Base-by-base conservation (phyloP, 2,888 invertebrate species). In the Electrophaes corylata region DNA sequence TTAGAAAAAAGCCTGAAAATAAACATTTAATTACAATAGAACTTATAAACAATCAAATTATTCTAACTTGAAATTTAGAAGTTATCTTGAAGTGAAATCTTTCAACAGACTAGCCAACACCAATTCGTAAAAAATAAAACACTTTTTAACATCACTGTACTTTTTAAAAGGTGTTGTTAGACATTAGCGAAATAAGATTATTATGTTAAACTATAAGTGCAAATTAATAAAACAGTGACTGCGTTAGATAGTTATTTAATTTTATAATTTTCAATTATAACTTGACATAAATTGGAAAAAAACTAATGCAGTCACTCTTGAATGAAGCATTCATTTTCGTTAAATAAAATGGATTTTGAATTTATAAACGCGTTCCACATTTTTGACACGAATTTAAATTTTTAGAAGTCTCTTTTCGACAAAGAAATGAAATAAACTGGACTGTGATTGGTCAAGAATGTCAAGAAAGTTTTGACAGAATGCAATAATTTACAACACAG, bases 1-100 rank as follows among this genome's bases (percentile, higher is more conserved):
- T 72, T 72, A 70, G 72, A 67, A 81, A n/a, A 80, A 81, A 87
- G 86, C 85, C 80, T 79, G 73, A 78, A 84, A 84, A 71, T 68
- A 76, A 78, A 61, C 65, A 48, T 62, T 63, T 47, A 37, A 67
- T 58, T 67, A 50, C n/a, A 19, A 23, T 41, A 12, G n/a, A 12
- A 29, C 20, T 4, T 23, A 14, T 44, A 5, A 44, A 16, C 16
- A 3, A 14, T 14, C 10, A 16, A 29, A 6, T 10, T 6, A 29
- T 29, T 29, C 6, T 10, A 10, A 1, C 10, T 29, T 29, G 26
- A 29, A 29, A 29, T 29, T 29, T 29, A 10, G 8, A 29, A 10
- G 6, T 29, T 1, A 29, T 10, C 16, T 16, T 10, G 5, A 18
- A 29, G 23, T 16, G 41, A 54, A 51, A 55, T 44, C 35, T 49